Evolutionary conservation across 2,113 vertebrate species (phyloP).

Genomic region (Chamaetylas fuelleborni): DNA sequence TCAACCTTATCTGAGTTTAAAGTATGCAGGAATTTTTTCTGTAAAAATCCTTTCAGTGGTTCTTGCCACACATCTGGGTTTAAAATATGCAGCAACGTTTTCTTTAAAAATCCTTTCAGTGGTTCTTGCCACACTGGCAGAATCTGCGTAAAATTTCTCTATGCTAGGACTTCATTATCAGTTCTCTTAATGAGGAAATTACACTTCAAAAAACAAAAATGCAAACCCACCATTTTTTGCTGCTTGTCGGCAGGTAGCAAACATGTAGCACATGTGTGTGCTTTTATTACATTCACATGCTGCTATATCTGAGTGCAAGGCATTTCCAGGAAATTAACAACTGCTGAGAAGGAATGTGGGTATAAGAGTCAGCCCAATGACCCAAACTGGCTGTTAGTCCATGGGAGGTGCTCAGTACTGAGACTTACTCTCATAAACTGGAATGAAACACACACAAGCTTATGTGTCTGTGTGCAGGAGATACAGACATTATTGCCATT

Average conservation of each 20-base stretch:
- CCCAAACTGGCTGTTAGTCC: background rate
- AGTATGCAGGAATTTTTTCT: background rate
- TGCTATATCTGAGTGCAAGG: background rate
- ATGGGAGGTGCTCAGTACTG: background rate
- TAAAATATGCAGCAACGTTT: background rate
- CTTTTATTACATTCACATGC: background rate
- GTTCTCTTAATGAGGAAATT: background rate
- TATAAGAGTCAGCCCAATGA: background rate
- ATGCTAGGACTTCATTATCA: background rate
- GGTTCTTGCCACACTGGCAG: background rate
- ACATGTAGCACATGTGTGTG: background rate
- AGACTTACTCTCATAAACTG: background rate
- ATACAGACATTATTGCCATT: background rate
- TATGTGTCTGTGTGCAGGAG: background rate
- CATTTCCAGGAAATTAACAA: constrained; percentile 5
- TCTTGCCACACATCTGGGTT: background rate
- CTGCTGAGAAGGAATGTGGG: background rate
- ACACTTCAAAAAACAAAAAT: background rate
- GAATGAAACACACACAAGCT: background rate
- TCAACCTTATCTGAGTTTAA: background rate
- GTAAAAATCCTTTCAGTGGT: background rate
- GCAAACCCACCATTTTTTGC: background rate
- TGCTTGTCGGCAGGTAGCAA: background rate
- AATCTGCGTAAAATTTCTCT: background rate
- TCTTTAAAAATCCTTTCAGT: background rate